These are phyloP conservation scores for Siniperca obscura DNA, from an alignment of 2,797 vertebrate genomes.

Conservation along the genomic window DNA sequence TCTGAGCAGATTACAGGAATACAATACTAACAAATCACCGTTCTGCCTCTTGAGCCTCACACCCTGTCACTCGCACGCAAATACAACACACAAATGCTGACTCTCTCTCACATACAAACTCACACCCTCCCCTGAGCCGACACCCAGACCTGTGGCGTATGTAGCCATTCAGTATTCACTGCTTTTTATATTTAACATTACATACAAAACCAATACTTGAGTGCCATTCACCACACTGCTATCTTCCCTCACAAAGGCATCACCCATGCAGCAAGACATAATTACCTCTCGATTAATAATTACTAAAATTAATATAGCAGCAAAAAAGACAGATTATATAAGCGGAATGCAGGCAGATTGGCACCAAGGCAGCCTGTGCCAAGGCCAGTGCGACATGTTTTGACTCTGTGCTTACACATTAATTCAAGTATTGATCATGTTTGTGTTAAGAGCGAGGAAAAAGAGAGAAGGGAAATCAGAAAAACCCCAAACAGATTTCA, in stretches of 20 bases:
- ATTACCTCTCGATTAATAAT: constrained; percentile 79
- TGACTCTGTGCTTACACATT: constrained; percentile 75
- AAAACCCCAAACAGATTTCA: constrained; percentile 61
- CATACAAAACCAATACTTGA: constrained; percentile 28
- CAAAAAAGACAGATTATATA: constrained; percentile 57
- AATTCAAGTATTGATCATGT: constrained; percentile 81
- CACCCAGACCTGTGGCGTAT: constrained; percentile 72
- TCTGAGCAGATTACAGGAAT: constrained; percentile 86
- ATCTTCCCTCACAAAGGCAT: constrained; percentile 57
- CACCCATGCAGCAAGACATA: constrained; percentile 62
- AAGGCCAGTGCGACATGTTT: constrained; percentile 69
- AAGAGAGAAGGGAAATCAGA: constrained; percentile 55
- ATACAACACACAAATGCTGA: constrained; percentile 45
- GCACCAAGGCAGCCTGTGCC: constrained; percentile 35
- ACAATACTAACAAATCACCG: constrained; percentile 83
- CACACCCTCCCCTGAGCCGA: constrained; percentile 34
- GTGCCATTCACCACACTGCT: constrained; percentile 47
- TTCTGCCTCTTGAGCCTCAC: constrained; percentile 66
- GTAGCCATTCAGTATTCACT: constrained; percentile 38
- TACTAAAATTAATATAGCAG: constrained; percentile 75
- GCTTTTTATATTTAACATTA: constrained; percentile 32
- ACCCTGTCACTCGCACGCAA: constrained; percentile 49
- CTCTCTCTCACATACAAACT: constrained; percentile 24
- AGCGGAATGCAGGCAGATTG: constrained; percentile 49
- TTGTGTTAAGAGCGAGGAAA: constrained; percentile 56